Base-by-base conservation (phyloP, 2,113 vertebrate genomes). In the Hydrolagus affinis region DNA sequence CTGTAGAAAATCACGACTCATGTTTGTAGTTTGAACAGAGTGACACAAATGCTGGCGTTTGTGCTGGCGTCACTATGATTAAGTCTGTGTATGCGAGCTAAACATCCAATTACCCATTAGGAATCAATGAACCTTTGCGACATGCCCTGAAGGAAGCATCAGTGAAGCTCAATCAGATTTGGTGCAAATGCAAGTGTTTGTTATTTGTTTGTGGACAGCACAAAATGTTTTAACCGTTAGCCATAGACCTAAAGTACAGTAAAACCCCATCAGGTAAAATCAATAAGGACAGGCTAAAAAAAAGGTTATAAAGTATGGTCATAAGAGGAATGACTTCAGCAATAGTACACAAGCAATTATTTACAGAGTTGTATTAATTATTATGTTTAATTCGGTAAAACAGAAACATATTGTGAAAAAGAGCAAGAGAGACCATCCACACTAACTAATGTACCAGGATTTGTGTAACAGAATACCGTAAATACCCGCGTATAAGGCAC, bases 51-150 rank as follows among this genome's bases (percentile, higher is more conserved):
- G 23, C 15, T 64, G 78, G 32, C 78, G 78, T 83, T 28, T 66
- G 11, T 83, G 25, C 62, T 66, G 23, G 25, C 78, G 78, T 83
- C 78, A 83, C 62, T 83, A 32, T 83, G 78, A 83, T 83, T 66
- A 83, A 83, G 78, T 10, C 77, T 66, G 15, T 68, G 19, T 66
- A 59, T 66, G 23, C 77, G 64, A 28, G 62, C 60, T 68, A 83
- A 66, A 83, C 32, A 83, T 83, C 60, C 30, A 83, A 83, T 83
- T 66, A 8, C 14, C 60, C 25, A 83, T 83, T 64, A 68, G 60
- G 78, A 83, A 66, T 83, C 62, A 83, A 66, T 83, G 62, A 83
- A 66, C 78, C 78, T 32, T 83, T 66, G n/a, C 21, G 30, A 66
- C 8, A 83, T 83, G 44, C 60, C 60, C 78, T 83, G 78, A 83